Evolutionary conservation across 2,888 invertebrate genomes (phyloP).

Genomic region (Nomada fucata): DNA sequence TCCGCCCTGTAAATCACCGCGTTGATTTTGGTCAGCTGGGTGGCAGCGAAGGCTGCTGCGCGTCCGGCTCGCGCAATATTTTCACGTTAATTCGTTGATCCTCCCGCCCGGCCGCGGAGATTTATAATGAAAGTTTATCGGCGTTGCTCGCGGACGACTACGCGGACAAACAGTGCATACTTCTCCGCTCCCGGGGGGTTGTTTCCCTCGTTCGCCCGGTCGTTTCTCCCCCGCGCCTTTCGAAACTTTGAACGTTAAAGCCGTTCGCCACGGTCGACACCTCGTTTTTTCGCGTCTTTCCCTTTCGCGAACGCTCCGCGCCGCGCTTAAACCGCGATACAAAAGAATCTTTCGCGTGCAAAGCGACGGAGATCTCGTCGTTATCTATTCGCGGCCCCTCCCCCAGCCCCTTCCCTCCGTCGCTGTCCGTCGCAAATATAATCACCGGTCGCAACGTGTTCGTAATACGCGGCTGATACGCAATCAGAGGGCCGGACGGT

Average conservation of each 20-base stretch:
- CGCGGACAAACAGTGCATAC: conserved; percentile 27
- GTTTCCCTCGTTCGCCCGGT: neutral
- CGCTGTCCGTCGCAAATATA: conserved; percentile 4
- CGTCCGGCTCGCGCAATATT: conserved; percentile 37
- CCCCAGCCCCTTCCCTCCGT: neutral
- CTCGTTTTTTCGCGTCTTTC: no score
- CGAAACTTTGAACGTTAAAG: neutral
- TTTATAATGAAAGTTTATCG: conserved; percentile 66
- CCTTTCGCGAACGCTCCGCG: no score
- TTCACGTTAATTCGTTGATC: conserved; percentile 56
- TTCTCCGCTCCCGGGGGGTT: neutral
- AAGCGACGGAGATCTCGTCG: neutral
- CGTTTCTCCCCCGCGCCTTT: neutral
- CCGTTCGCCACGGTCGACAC: no score
- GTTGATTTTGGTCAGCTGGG: conserved; percentile 24
- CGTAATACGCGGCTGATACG: conserved; percentile 47
- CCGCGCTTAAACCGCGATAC: no score
- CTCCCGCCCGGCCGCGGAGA: conserved; percentile 25
- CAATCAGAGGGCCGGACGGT: conserved; percentile 30
- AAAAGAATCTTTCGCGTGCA: no score
- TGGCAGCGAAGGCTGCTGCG: conserved; percentile 23
- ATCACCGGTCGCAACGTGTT: conserved; percentile 29
- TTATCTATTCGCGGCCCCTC: neutral
- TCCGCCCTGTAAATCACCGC: conserved; percentile 16
- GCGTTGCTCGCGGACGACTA: conserved; percentile 17